Evolutionary conservation across 2,888 invertebrate genomes (phyloP).

Genomic region (Erpobdella octoculata): DNA sequence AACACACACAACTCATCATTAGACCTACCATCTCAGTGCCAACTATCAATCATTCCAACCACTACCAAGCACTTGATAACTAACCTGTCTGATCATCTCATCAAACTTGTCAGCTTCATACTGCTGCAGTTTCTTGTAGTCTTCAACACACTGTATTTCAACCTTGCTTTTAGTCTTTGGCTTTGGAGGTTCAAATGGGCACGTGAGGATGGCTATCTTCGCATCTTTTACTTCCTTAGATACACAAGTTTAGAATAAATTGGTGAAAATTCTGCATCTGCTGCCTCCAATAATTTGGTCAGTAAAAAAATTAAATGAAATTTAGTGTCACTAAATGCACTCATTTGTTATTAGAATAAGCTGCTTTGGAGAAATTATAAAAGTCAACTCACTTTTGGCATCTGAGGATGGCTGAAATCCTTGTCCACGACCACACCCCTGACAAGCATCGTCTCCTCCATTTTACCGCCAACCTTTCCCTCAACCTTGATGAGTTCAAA

Average conservation of each 20-base stretch:
- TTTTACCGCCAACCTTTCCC: constrained; percentile 88
- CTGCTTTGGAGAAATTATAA: no score
- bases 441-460: constrained; percentile 92
- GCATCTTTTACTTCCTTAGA: constrained; percentile 66
- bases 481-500: constrained; percentile 98
- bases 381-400: constrained; percentile 87
- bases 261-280: no score
- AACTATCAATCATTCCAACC: constrained; percentile 13
- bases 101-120: constrained; percentile 92
- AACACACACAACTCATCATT: background rate
- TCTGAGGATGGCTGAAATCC: constrained; percentile 97
- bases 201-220: constrained; percentile 91
- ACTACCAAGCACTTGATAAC: background rate
- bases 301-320: no score
- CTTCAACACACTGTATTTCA: constrained; percentile 88
- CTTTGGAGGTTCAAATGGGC: constrained; percentile 99
- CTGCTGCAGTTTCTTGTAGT: constrained; percentile 79
- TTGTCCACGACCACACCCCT: constrained; percentile 95
- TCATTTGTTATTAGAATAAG: no score
- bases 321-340: no score
- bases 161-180: constrained; percentile 99
- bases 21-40: background rate
- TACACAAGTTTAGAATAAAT: no score
- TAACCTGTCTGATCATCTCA: constrained; percentile 71
- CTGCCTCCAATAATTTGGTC: no score